Percentiles rank a stretch among this genome's conserved stretches.
phyloP scores from a whole-genome alignment of 2,113 vertebrate species.

The Apteryx mantelli region DNA sequence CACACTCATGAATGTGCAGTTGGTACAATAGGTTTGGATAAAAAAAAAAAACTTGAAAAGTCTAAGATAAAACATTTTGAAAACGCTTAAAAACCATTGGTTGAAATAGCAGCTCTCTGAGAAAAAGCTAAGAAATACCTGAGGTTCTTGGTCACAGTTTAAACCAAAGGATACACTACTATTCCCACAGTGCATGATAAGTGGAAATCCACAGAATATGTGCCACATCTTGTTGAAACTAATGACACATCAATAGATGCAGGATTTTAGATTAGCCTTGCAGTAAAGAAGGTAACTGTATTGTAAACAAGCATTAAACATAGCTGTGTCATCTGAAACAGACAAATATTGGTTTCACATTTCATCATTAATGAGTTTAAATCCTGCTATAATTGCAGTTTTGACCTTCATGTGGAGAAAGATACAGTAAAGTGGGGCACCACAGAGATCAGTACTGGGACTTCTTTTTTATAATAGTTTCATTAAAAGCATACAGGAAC shows the following conservation, averaged over 20 bases:
- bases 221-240: not conserved
- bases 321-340: not conserved
- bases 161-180: not conserved
- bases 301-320: not conserved
- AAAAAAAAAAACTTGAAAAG: not conserved
- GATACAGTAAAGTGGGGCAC: not conserved
- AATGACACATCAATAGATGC: not conserved
- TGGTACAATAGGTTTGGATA: accelerated
- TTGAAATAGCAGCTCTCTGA: not conserved
- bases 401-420: not conserved
- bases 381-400: not conserved
- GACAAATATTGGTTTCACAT: not conserved
- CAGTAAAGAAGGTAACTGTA: not conserved
- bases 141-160: not conserved
- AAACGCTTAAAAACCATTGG: not conserved
- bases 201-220: not conserved
- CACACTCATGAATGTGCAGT: not conserved
- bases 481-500: not conserved
- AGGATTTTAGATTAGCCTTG: not conserved
- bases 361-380: not conserved
- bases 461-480: not conserved
- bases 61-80: not conserved
- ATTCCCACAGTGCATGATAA: not conserved
- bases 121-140: not conserved
- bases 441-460: not conserved